Base-by-base conservation (phyloP, 2,797 vertebrate genomes). In the Poecile montanus region DNA sequence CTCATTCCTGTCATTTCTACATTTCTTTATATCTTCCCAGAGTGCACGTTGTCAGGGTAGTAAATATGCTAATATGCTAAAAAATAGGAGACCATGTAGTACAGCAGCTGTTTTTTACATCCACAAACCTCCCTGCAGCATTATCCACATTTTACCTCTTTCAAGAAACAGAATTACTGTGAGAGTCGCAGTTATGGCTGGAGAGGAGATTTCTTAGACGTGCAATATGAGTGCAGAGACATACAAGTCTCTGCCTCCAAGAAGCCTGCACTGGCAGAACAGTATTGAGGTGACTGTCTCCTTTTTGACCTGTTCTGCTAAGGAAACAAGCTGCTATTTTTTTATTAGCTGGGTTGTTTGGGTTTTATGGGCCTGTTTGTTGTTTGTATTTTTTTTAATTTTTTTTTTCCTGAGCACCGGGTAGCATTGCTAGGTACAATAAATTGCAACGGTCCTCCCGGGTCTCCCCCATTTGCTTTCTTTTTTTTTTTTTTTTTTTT, bases 381-480 rank as follows among this genome's bases (percentile, higher is more conserved):
- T 84, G 6, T 18, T 9, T 25, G 7, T 8, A 7, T 45, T 18
- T 11, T 38, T 23, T 57, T n/a, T 17, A 34, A 38, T 9, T 16
- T 54, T 54, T 67, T 67, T 77, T 21, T 9, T 25, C 83, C 36
- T 56, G 72, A 73, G 53, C n/a, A 93, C 54, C 58, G 74, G 62
- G 66, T 44, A 85, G 83, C 63, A 66, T 36, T 86, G 25, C 67
- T 67, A 71, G 73, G 78, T 85, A 91, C 79, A 94, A 92, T 77
- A 92, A 79, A 78, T 79, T 66, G 32, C 58, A 85, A 34, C 56
- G 4, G 9, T 73, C 17, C 58, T 76, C 25, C 56, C 32, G 27
- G 19, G 9, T 88, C 10, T 77, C 62, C 16, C 14, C 21, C 15
- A 23, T 30, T 25, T 34, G 20, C 8, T 27, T 26, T 76, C n/a